Conservation (phyloP, 1,140 invertebrate genomes). For the Calycopis cecrops region DNA sequence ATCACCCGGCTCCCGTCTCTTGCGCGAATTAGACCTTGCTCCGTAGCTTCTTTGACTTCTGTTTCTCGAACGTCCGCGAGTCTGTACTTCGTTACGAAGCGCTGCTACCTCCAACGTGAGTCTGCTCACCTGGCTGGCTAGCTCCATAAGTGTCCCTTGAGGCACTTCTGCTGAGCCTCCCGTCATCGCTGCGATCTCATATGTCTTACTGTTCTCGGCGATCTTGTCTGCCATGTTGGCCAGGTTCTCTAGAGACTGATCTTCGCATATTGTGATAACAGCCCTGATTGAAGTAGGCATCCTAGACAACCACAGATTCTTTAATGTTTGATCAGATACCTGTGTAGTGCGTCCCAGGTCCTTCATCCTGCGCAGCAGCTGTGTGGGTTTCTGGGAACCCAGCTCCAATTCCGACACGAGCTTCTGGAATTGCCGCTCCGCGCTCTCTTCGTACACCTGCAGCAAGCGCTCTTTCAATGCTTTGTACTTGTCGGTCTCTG, state of each 20-base stretch:
- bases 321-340: constrained; percentile 7
- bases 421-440: too few relatives aligned
- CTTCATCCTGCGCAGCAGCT: constrained; percentile 10
- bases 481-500: too few relatives aligned
- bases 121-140: not conserved
- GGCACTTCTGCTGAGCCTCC: not conserved
- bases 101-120: constrained; percentile 1
- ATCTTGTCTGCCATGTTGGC: too few relatives aligned
- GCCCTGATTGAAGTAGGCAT: too few relatives aligned
- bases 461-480: constrained; percentile 12
- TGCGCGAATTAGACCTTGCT: constrained; percentile 5
- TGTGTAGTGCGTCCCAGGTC: constrained; percentile 15
- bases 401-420: too few relatives aligned
- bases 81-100: not conserved
- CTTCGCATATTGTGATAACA: too few relatives aligned
- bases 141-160: not conserved
- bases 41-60: not conserved
- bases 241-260: too few relatives aligned
- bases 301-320: constrained; percentile 18
- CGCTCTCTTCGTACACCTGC: constrained; percentile 12
- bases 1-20: not conserved
- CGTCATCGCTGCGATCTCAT: not conserved
- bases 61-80: not conserved
- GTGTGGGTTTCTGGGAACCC: constrained; percentile 12
- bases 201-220: too few relatives aligned